Conservation (phyloP, 2,888 invertebrate genomes). For the Glyphotaelius pellucidus region DNA sequence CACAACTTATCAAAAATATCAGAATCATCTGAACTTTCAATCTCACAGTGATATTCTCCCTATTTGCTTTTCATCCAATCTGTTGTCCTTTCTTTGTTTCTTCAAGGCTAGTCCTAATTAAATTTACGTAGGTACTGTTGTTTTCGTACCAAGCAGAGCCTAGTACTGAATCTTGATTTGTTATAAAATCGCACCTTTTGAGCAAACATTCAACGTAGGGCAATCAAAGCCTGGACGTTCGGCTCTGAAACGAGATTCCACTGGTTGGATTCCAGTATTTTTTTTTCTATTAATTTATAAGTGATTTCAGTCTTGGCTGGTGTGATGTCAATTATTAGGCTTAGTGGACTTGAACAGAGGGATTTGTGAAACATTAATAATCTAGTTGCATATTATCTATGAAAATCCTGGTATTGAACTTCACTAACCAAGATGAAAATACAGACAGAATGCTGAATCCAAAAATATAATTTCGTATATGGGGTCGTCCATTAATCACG, state of each 20-base stretch:
- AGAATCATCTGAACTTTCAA: neutral
- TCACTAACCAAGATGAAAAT: no score
- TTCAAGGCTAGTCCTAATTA: neutral
- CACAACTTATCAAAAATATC: neutral
- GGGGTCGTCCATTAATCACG: no score
- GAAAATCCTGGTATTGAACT: no score
- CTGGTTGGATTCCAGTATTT: neutral
- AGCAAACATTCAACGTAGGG: neutral
- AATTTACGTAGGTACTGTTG: neutral
- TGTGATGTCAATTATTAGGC: neutral
- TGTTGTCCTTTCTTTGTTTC: neutral
- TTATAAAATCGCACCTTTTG: neutral
- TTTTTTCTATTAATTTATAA: neutral
- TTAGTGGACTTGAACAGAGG: neutral
- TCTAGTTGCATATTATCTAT: neutral
- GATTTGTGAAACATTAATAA: neutral
- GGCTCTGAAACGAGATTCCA: neutral
- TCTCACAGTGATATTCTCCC: neutral
- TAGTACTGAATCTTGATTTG: neutral
- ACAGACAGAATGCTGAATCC: no score
- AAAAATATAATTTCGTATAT: no score
- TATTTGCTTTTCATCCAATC: neutral
- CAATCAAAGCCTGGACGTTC: neutral
- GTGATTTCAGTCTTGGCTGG: neutral
- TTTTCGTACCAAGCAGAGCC: neutral